Evolutionary conservation across 2,888 invertebrate species (phyloP).

Genomic region (Zeuzera pyrina): DNA sequence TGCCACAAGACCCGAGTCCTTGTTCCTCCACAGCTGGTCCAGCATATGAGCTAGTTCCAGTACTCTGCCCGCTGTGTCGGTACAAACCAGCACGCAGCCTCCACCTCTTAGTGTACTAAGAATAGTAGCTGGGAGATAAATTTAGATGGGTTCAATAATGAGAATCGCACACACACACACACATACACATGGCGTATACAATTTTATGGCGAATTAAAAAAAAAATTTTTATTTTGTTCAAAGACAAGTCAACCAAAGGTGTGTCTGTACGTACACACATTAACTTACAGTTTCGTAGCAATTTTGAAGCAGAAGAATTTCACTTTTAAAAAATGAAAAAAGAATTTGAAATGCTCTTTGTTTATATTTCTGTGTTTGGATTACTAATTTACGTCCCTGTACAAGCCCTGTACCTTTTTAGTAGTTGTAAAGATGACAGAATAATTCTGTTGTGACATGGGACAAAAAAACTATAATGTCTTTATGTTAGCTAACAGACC

Average conservation of each 20-base stretch:
- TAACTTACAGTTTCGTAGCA: background rate
- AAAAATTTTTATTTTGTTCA: background rate
- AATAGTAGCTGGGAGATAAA: constrained; percentile 82
- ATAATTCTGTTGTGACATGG: too few relatives aligned
- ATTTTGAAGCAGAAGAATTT: too few relatives aligned
- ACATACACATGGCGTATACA: too few relatives aligned
- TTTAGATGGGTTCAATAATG: background rate
- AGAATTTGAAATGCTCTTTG: too few relatives aligned
- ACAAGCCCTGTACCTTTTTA: too few relatives aligned
- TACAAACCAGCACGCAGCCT: constrained; percentile 96
- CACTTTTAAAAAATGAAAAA: too few relatives aligned
- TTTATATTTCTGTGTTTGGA: too few relatives aligned
- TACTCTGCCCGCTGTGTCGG: constrained; percentile 97
- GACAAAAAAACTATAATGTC: too few relatives aligned
- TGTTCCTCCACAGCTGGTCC: constrained; percentile 94
- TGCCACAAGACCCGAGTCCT: constrained; percentile 94
- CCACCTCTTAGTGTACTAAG: constrained; percentile 93
- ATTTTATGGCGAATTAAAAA: background rate
- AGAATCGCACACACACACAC: too few relatives aligned
- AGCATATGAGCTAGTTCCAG: constrained; percentile 97
- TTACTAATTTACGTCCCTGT: too few relatives aligned
- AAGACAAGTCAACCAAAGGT: background rate
- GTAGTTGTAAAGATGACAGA: too few relatives aligned
- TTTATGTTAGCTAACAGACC: too few relatives aligned
- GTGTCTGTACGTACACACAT: background rate